Evolutionary conservation across 2,113 vertebrate species (phyloP).

Genomic region (Tetrao urogallus): DNA sequence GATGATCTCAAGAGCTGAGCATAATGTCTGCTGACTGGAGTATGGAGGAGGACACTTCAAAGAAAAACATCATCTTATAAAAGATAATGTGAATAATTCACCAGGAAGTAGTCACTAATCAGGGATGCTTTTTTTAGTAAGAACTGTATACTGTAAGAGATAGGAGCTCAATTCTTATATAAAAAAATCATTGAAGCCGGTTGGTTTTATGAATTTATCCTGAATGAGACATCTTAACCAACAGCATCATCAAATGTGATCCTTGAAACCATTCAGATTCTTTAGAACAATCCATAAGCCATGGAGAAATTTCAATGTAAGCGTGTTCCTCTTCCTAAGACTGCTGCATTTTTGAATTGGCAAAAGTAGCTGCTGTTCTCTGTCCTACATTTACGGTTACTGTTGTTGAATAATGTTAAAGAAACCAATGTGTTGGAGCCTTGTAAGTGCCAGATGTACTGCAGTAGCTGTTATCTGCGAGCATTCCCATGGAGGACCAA

Average conservation of each 20-base stretch:
- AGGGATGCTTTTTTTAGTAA: neutral
- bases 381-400: neutral
- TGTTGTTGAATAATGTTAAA: neutral
- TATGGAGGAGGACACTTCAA: conserved; percentile 4
- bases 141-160: neutral
- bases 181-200: neutral
- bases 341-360: neutral
- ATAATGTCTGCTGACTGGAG: neutral
- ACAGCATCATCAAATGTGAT: neutral
- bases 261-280: neutral
- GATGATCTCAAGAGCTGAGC: neutral
- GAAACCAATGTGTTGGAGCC: neutral
- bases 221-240: neutral
- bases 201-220: neutral
- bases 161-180: neutral
- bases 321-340: neutral
- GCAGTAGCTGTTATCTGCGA: neutral
- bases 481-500: fast-evolving
- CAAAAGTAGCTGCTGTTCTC: neutral
- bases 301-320: neutral
- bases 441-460: neutral
- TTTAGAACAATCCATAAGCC: neutral
- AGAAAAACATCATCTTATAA: neutral
- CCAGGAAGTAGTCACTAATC: neutral
- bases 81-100: neutral